These are phyloP conservation scores for Mus pahari DNA, from an alignment of 2,113 vertebrate species.

Conservation along the genomic window DNA sequence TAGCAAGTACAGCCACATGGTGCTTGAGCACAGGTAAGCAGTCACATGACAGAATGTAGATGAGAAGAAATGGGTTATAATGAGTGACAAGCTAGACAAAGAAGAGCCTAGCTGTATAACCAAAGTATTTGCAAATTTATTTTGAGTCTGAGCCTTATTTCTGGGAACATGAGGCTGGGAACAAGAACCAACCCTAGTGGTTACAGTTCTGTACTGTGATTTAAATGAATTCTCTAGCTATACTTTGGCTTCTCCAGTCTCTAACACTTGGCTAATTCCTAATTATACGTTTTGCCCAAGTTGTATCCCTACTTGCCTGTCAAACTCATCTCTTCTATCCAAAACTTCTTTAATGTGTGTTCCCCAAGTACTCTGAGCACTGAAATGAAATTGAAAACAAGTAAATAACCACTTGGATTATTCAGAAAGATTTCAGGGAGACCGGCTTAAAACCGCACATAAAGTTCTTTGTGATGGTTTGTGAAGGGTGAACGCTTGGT, in stretches of 20 bases:
- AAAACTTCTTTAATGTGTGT: background rate
- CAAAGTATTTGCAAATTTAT: too few species aligned
- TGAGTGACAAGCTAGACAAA: too few species aligned
- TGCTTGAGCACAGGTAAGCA: too few species aligned
- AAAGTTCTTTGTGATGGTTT: constrained; percentile 34
- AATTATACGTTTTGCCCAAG: background rate
- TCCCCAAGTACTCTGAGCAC: constrained; percentile 1
- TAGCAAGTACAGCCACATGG: too few species aligned
- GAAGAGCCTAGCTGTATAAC: too few species aligned
- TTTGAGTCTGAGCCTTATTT: too few species aligned
- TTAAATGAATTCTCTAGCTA: constrained; percentile 29
- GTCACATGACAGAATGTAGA: too few species aligned
- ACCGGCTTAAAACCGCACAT: constrained; percentile 40
- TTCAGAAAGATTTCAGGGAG: constrained; percentile 53
- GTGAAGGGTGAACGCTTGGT: constrained; percentile 45
- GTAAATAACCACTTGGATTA: constrained; percentile 38
- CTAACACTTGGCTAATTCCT: constrained; percentile 23
- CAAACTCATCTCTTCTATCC: background rate
- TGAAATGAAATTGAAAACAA: constrained; percentile 51
- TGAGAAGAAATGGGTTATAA: too few species aligned
- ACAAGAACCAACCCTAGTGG: too few species aligned
- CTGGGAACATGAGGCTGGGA: too few species aligned
- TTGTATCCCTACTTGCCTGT: background rate
- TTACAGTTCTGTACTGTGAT: background rate
- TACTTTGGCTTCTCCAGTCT: background rate